Evolutionary conservation across 2,888 invertebrate genomes (phyloP), one percentile per base, ranked within the genome.

Genomic region (Lacanobia wlatinum): DNA sequence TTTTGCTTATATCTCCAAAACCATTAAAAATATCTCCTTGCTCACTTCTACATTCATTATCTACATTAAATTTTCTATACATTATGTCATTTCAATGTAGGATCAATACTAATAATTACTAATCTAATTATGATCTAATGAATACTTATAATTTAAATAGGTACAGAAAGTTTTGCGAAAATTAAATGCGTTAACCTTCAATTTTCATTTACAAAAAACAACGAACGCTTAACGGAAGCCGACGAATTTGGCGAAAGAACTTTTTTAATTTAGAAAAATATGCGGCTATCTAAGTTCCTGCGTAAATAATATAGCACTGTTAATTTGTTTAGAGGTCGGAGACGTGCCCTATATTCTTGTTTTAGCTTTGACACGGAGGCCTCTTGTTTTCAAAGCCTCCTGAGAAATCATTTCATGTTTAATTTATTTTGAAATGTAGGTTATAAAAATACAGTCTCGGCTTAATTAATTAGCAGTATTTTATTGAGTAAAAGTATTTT

Each of bases 221-320:
- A 46, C 58, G 68, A 76, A 56, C 46, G 64, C 40, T 67, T 64
- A 40, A 9, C 10, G 46, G 55, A 71, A 61, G 50, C 56, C 28
- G 43, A 34, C n/a, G 34, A 70, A 67, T 71, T 71, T 23, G 4
- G 59, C 28, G 23, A 62, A 43, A n/a, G 12, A 81, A 75, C 74
- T 78, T 83, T 75, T 78, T 83, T 70, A 71, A 79, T 79, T 81
- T 83, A 53, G 46, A 64, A 64, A 71, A 71, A 69, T 56, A 72
- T 70, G 62, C 58, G 23, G 62, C n/a, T 50, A 23, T 71, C 10
- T 28, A 34, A 66, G 40, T 48, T 70, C 23, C 50, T 56, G 16
- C 50, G 70, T 50, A 60, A 64, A 64, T 78, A 53, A 71, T 59
- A 71, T 14, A 56, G 16, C 38, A 52, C n/a, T 77, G 43, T 66